A percentile compares a stretch with the other conserved stretches of the same genome.
Conservation (phyloP, 1,140 invertebrate species). For the Contarinia nasturtii region DNA sequence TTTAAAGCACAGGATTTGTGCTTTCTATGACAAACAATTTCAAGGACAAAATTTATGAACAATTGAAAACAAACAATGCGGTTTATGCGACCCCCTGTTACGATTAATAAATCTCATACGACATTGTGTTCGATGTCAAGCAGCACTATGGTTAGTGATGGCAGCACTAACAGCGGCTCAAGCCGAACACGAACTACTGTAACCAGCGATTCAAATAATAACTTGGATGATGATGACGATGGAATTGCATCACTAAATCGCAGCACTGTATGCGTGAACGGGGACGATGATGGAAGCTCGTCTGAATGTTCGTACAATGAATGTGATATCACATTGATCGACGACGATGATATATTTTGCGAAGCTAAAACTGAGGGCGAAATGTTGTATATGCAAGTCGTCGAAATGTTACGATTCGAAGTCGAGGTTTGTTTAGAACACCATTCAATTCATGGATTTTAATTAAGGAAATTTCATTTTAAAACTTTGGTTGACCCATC, state of each 20-base stretch:
- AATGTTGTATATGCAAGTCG: conserved; percentile 22
- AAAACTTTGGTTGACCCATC: too few relatives aligned
- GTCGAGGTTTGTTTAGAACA: conserved; percentile 25
- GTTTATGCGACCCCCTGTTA: too few relatives aligned
- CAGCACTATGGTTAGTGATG: background rate
- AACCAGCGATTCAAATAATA: background rate
- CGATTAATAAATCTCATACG: too few relatives aligned
- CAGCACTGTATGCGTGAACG: background rate
- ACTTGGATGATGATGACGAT: background rate
- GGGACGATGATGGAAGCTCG: background rate
- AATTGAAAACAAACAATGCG: too few relatives aligned
- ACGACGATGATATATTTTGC: conserved; percentile 19
- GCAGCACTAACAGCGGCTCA: background rate
- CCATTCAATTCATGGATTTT: too few relatives aligned
- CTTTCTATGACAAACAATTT: too few relatives aligned
- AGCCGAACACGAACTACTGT: background rate
- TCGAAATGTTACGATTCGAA: conserved; percentile 23
- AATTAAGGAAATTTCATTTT: too few relatives aligned
- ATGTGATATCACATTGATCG: conserved; percentile 19
- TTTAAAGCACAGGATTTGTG: too few relatives aligned
- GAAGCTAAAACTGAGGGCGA: conserved; percentile 23
- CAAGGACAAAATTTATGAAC: too few relatives aligned
- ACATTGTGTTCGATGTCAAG: background rate
- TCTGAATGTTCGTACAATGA: conserved; percentile 16
- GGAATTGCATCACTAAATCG: background rate